Evolutionary conservation across 2,113 vertebrate species (phyloP), one percentile per base, ranked within the genome.

Genomic region (Phainopepla nitens): DNA sequence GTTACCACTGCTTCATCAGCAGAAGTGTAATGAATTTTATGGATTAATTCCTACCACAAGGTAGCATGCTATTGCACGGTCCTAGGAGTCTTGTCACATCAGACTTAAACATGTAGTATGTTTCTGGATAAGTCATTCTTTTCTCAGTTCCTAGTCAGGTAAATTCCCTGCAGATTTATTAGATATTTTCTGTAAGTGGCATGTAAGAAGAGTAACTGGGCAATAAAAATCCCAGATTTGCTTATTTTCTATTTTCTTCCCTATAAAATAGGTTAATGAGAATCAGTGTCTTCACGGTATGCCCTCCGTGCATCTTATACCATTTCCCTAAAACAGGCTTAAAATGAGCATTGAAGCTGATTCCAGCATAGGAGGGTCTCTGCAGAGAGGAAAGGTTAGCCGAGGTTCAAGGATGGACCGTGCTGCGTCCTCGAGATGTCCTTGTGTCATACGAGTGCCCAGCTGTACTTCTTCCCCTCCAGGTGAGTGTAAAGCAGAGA

Each of bases 1-100:
- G 61, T 82, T 86, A 68, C 39, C 56, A 29, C 35, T 88, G 85
- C 77, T 90, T 94, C 77, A 57, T 68, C 76, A 83, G 71, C 64
- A 87, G 79, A 95, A 75, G 29, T 45, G 21, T 70, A 87, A 79
- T 86, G 92, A 83, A 62, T 94, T 91, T 77, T 90, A 78, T 79
- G 61, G 84, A 64, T 90, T 77, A 65, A 85, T 76, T 92, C 44
- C 35, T 80, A 10, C 41, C 61, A 44, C 69, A 44, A 61, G 39
- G 58, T 33, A 84, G 49, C 14, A 21, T 76, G 44, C 49, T 70
- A 10, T 56, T 51, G 33, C 33, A 18, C 17, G 14, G 51, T 85
- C 21, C 17, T 49, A 41, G 58, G 35, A 70, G 56, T 16, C n/a
- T 60, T 44, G 51, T 88, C 61, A 66, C 18, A 13, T 89, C 45